These are phyloP conservation scores for Hypomecis atomaria DNA, from an alignment of 2,888 invertebrate genomes.

Conservation along the genomic window DNA sequence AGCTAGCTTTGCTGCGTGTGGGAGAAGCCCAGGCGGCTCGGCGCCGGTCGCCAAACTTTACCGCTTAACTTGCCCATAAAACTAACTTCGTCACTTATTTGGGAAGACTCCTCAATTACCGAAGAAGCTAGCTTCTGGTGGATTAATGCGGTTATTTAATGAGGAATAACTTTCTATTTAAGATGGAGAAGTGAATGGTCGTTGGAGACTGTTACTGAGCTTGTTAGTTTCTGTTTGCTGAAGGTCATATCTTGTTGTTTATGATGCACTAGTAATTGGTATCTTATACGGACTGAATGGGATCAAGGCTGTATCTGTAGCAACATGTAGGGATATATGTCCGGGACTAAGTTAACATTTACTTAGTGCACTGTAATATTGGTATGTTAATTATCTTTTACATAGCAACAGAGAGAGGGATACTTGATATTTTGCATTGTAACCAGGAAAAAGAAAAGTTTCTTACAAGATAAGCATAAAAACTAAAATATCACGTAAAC, in stretches of 20 bases:
- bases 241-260: too few species aligned
- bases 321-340: too few species aligned
- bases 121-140: constrained; percentile 47
- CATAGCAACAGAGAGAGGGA: too few species aligned
- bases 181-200: neutral
- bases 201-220: neutral
- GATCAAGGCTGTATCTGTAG: too few species aligned
- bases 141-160: constrained; percentile 55
- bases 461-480: too few species aligned
- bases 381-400: too few species aligned
- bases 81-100: constrained; percentile 63
- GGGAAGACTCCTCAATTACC: constrained; percentile 59
- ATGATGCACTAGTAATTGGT: too few species aligned
- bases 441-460: too few species aligned
- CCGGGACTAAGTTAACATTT: too few species aligned
- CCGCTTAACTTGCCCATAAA: constrained; percentile 66
- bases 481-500: neutral
- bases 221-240: neutral
- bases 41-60: constrained; percentile 64
- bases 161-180: constrained; percentile 32
- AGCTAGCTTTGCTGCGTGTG: constrained; percentile 10
- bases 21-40: constrained; percentile 37
- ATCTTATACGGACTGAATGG: too few species aligned
- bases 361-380: too few species aligned
- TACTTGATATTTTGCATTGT: too few species aligned